Conservation (phyloP, 2,113 vertebrate species). For the Arenaria interpres region DNA sequence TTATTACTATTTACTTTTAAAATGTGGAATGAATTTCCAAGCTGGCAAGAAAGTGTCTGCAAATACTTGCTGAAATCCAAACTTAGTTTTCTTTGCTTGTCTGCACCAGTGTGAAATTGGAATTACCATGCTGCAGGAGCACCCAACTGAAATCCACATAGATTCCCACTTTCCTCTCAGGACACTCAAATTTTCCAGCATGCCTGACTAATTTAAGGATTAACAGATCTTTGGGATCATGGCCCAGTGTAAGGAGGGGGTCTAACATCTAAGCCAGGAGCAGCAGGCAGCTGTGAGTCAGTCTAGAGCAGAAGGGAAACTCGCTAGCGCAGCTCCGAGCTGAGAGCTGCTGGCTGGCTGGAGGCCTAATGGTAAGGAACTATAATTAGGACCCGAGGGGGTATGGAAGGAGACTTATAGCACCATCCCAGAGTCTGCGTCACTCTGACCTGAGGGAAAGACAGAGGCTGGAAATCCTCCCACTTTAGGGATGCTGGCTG, state of each 20-base stretch:
- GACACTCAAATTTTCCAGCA: slow-evolving; percentile 23
- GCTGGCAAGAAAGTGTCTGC: not conserved
- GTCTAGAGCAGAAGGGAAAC: not conserved
- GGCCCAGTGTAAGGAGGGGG: not conserved
- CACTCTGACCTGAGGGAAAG: not conserved
- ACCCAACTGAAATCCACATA: not conserved
- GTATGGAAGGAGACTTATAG: not conserved
- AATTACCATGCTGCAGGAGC: not conserved
- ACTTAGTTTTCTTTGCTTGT: not conserved
- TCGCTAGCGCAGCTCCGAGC: not conserved
- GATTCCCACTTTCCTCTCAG: not conserved
- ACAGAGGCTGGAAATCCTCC: not conserved
- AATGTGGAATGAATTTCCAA: not conserved
- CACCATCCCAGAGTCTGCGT: not conserved
- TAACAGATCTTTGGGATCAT: slow-evolving; percentile 5
- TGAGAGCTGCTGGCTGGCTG: not conserved
- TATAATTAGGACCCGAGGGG: not conserved
- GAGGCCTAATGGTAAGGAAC: not conserved
- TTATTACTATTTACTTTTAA: not conserved
- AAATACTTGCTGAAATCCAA: slow-evolving; percentile 3
- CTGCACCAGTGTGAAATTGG: not conserved
- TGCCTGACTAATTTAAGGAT: slow-evolving; percentile 19
- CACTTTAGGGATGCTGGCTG: not conserved
- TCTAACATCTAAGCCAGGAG: not conserved
- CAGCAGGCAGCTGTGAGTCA: not conserved